A percentile compares a stretch with the other conserved stretches of the same genome.
phyloP scores from a whole-genome alignment of 2,888 invertebrate genomes.

The Mythimna lalbum region DNA sequence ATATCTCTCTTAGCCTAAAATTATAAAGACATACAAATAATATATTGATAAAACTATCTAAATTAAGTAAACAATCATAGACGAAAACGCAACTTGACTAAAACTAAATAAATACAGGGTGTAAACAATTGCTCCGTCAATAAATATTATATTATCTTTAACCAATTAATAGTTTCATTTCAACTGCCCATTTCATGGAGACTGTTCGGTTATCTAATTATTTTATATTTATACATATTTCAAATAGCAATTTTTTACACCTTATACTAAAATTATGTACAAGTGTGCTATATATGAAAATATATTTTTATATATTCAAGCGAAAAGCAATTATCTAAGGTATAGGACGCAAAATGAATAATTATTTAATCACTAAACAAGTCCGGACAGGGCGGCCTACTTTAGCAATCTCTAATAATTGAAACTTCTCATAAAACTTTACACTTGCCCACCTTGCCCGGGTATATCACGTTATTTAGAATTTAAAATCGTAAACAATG shows the following conservation, averaged over 20 bases:
- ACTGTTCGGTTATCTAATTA: slow-evolving; percentile 55
- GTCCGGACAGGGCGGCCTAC: slow-evolving; percentile 57
- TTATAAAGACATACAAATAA: slow-evolving; percentile 63
- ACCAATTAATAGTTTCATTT: slow-evolving; percentile 49
- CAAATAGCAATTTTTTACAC: slow-evolving; percentile 83
- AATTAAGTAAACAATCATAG: slow-evolving; percentile 74
- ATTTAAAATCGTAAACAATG: slow-evolving; percentile 68
- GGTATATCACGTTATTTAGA: slow-evolving; percentile 68
- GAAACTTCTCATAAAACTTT: slow-evolving; percentile 57
- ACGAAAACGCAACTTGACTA: slow-evolving; percentile 72
- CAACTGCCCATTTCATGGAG: slow-evolving; percentile 78
- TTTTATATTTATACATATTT: slow-evolving; percentile 66
- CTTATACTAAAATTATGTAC: slow-evolving; percentile 83
- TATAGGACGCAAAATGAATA: slow-evolving; percentile 74
- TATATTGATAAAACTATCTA: slow-evolving; percentile 69
- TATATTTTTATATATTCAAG: slow-evolving; percentile 76
- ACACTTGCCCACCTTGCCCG: slow-evolving; percentile 56
- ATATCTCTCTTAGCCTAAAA: slow-evolving; percentile 53
- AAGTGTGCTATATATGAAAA: slow-evolving; percentile 82
- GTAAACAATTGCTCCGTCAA: slow-evolving; percentile 78
- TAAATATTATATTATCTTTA: slow-evolving; percentile 58
- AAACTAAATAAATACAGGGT: slow-evolving; percentile 81
- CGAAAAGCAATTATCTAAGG: slow-evolving; percentile 70
- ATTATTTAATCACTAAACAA: slow-evolving; percentile 64
- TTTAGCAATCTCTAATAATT: slow-evolving; percentile 59